Percentiles rank a stretch among this genome's conserved stretches.
Conservation (phyloP, 1,140 invertebrate species). For the Gonatopus flavifemur region DNA sequence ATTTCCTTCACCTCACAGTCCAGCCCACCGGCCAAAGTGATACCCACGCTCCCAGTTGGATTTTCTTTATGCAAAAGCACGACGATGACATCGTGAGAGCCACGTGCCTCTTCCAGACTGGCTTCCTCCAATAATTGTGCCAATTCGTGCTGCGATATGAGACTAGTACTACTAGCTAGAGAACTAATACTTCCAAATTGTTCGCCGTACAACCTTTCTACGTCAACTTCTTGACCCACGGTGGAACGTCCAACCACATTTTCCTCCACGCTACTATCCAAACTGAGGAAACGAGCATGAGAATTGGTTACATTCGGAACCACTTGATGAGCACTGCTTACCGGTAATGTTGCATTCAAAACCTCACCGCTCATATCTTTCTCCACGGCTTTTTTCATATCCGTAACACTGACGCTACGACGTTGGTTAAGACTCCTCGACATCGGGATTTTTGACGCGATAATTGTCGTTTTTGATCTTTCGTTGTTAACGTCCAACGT, state of each 20-base stretch:
- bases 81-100: constrained; percentile 62
- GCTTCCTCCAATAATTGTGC: constrained; percentile 68
- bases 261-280: constrained; percentile 47
- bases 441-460: constrained; percentile 43
- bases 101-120: constrained; percentile 60
- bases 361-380: no score
- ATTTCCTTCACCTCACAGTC: constrained; percentile 91
- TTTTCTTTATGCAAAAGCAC: constrained; percentile 65
- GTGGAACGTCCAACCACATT: constrained; percentile 13
- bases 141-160: constrained; percentile 68
- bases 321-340: constrained; percentile 12
- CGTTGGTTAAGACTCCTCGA: constrained; percentile 35
- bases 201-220: constrained; percentile 45
- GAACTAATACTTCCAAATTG: constrained; percentile 68
- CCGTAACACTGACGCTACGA: constrained; percentile 59
- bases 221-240: constrained; percentile 24
- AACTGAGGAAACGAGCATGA: constrained; percentile 43
- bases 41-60: constrained; percentile 76
- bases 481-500: constrained; percentile 6
- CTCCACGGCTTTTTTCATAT: constrained; percentile 67
- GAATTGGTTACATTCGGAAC: neutral
- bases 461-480: constrained; percentile 11
- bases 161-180: constrained; percentile 64
- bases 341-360: constrained; percentile 37
- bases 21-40: constrained; percentile 82